phyloP scores from a whole-genome alignment of 2,797 vertebrate species.

The Eremophila alpestris region DNA sequence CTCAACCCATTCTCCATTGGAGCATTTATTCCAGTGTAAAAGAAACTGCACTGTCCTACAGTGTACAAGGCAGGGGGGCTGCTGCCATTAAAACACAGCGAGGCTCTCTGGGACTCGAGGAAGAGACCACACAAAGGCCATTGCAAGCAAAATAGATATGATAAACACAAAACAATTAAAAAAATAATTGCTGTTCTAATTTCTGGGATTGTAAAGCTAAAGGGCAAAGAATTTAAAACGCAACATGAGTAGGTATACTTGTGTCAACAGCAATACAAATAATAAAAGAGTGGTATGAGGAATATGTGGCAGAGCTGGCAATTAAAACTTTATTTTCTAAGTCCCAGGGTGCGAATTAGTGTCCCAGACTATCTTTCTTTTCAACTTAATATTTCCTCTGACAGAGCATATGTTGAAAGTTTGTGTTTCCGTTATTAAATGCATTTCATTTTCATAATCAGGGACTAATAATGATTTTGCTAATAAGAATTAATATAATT shows the following conservation, averaged over 20 bases:
- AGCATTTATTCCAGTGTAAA: neutral
- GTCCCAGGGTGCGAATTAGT: neutral
- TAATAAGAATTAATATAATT: neutral
- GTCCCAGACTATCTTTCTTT: neutral
- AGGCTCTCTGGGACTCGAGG: neutral
- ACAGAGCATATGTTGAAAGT: neutral
- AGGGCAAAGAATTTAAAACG: neutral
- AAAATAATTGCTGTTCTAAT: neutral
- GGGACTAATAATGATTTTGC: neutral
- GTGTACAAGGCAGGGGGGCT: neutral
- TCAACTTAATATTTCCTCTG: neutral
- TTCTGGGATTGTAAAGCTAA: neutral
- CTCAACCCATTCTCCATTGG: neutral
- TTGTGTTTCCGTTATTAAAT: neutral
- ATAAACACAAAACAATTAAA: neutral
- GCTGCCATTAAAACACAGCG: neutral
- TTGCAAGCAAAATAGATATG: neutral
- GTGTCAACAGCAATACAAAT: neutral
- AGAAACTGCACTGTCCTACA: fast-evolving
- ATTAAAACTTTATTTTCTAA: slow-evolving; percentile 16
- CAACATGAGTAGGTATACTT: neutral
- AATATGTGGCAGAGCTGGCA: neutral
- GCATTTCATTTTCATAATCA: neutral
- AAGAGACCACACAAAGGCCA: neutral
- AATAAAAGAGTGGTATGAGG: neutral